phyloP scores from a whole-genome alignment of 2,797 vertebrate species.

The Danio kyathit region DNA sequence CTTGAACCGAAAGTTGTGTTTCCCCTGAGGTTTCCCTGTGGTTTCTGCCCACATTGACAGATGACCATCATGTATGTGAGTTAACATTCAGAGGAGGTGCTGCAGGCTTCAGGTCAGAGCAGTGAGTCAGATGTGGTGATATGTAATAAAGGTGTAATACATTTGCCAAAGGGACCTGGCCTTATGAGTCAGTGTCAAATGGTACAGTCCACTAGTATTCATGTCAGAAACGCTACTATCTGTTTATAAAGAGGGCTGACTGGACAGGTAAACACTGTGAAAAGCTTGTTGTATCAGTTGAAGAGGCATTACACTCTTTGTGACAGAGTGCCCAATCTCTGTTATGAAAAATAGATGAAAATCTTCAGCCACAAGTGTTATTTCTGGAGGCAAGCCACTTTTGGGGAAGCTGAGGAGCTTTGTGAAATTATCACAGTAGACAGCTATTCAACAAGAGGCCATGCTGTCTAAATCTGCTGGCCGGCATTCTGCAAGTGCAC shows the following conservation, averaged over 20 bases:
- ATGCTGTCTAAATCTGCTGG: slow-evolving; percentile 28
- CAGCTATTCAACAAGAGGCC: slow-evolving; percentile 29
- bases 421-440: slow-evolving; percentile 45
- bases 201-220: slow-evolving; percentile 29
- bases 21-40: background rate
- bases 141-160: slow-evolving; percentile 35
- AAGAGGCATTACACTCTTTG: slow-evolving; percentile 8
- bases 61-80: slow-evolving; percentile 39
- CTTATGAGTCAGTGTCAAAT: slow-evolving; percentile 35
- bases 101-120: background rate
- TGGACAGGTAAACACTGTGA: slow-evolving; percentile 12
- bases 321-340: slow-evolving; percentile 28
- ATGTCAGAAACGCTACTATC: slow-evolving; percentile 24
- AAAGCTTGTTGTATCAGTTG: slow-evolving; percentile 6
- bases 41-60: background rate
- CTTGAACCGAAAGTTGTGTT: slow-evolving; percentile 10
- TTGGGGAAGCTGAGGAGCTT: slow-evolving; percentile 14
- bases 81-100: background rate
- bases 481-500: background rate
- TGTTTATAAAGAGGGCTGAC: slow-evolving; percentile 11
- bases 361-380: slow-evolving; percentile 20
- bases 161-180: slow-evolving; percentile 11
- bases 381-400: slow-evolving; percentile 18
- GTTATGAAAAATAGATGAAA: slow-evolving; percentile 30
- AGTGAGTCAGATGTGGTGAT: slow-evolving; percentile 36